A percentile compares a stretch with the other conserved stretches of the same genome.
Evolutionary conservation across 2,888 invertebrate species (phyloP).

Genomic region (Schizotus pectinicornis): DNA sequence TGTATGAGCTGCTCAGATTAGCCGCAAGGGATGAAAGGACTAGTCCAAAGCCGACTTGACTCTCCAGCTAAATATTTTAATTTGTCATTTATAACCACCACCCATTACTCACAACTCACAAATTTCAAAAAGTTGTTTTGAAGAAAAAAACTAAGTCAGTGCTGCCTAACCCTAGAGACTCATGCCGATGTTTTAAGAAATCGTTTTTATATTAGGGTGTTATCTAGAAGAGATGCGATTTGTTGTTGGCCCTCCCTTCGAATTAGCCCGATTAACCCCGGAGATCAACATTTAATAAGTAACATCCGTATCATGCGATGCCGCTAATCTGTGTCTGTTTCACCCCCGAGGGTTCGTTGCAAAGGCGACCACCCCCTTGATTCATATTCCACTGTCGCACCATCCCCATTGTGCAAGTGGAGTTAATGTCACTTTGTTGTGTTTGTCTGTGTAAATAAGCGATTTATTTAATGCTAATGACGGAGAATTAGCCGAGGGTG

Average conservation of each 20-base stretch:
- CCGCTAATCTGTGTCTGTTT: constrained; percentile 53
- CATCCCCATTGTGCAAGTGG: constrained; percentile 46
- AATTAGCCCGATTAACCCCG: constrained; percentile 57
- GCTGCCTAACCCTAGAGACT: no score
- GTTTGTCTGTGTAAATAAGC: constrained; percentile 51
- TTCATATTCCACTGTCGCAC: constrained; percentile 39
- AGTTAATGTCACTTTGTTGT: constrained; percentile 45
- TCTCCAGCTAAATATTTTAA: no score
- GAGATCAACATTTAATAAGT: constrained; percentile 59
- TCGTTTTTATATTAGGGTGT: no score
- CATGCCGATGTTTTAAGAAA: no score
- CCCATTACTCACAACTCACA: no score
- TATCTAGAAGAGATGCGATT: no score
- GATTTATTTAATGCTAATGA: constrained; percentile 53
- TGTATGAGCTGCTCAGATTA: constrained; percentile 49
- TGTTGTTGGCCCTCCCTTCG: constrained; percentile 47
- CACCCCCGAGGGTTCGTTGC: constrained; percentile 26
- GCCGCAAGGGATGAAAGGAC: constrained; percentile 45
- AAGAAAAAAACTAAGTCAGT: no score
- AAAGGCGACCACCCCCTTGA: constrained; percentile 28
- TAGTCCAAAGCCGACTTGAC: constrained; percentile 12
- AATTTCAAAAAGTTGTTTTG: no score
- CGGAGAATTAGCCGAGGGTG: constrained; percentile 42
- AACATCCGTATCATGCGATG: constrained; percentile 56
- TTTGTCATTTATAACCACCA: no score